Conservation (phyloP, 2,888 invertebrate genomes). For the Odontothrips loti region DNA sequence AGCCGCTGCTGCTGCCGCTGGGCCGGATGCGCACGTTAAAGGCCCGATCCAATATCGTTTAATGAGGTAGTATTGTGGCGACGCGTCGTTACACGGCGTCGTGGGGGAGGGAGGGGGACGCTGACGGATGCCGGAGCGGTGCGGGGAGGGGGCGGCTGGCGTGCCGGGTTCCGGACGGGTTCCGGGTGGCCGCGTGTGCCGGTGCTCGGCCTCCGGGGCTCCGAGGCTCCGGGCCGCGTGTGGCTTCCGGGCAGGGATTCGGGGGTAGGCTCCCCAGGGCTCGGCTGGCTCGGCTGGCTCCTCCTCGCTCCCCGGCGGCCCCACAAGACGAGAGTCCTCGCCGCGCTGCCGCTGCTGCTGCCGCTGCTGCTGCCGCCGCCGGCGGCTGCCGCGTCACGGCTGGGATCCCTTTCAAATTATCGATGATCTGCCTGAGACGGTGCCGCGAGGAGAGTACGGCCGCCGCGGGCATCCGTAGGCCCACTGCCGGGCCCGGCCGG, state of each 20-base stretch:
- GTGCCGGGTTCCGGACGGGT: background rate
- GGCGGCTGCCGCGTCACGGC: constrained; percentile 3
- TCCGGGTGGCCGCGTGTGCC: constrained; percentile 1
- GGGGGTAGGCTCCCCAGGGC: background rate
- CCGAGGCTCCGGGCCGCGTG: background rate
- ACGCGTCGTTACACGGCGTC: background rate
- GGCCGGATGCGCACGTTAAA: background rate
- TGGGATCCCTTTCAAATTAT: constrained; percentile 16
- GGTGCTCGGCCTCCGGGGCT: background rate
- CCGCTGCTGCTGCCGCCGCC: too few relatives aligned
- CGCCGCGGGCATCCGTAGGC: too few relatives aligned
- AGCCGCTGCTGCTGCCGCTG: background rate
- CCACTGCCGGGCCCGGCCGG: too few relatives aligned
- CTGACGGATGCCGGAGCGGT: background rate
- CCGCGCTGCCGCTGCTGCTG: too few relatives aligned
- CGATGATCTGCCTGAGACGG: constrained; percentile 20
- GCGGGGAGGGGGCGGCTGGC: background rate
- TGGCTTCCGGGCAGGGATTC: constrained; percentile 1
- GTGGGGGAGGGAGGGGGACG: background rate
- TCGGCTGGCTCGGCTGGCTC: background rate
- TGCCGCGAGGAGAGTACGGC: too few relatives aligned
- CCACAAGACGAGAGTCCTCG: too few relatives aligned
- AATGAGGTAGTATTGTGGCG: constrained; percentile 1
- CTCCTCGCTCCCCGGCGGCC: background rate
- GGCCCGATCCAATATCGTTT: background rate